Evolutionary conservation across 2,113 vertebrate genomes (phyloP).

Genomic region (Genyomyrus donnyi): DNA sequence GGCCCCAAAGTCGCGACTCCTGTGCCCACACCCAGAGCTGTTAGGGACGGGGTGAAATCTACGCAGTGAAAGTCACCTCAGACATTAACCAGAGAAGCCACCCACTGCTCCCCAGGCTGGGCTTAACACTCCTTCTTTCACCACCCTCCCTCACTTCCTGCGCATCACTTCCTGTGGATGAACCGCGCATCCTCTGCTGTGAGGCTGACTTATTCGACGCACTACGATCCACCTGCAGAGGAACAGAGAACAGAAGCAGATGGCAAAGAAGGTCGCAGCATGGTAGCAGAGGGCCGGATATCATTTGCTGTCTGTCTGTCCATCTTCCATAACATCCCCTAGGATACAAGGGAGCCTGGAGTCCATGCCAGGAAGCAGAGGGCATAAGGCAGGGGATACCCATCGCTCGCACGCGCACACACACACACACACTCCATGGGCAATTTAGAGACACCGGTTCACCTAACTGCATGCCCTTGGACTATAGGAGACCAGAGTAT

Average conservation of each 20-base stretch:
- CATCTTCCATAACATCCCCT: neutral
- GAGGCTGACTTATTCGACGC: neutral
- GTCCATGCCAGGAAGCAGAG: neutral
- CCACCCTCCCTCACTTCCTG: neutral
- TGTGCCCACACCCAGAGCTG: neutral
- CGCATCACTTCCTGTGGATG: neutral
- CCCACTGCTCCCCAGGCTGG: neutral
- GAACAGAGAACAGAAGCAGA: neutral
- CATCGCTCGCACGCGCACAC: neutral
- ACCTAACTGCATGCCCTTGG: neutral
- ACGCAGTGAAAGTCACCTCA: neutral
- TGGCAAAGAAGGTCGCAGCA: neutral
- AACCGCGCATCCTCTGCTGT: neutral
- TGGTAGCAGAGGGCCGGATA: neutral
- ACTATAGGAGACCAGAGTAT: neutral
- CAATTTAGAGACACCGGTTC: neutral
- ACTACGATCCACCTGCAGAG: neutral
- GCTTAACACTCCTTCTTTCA: neutral
- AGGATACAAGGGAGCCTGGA: neutral
- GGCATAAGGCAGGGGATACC: neutral
- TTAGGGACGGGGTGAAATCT: neutral
- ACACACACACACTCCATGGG: neutral
- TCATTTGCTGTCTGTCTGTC: neutral
- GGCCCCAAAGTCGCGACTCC: neutral
- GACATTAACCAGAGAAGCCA: neutral